Conservation (phyloP, 2,113 vertebrate genomes). For the Muscicapa adusta region DNA sequence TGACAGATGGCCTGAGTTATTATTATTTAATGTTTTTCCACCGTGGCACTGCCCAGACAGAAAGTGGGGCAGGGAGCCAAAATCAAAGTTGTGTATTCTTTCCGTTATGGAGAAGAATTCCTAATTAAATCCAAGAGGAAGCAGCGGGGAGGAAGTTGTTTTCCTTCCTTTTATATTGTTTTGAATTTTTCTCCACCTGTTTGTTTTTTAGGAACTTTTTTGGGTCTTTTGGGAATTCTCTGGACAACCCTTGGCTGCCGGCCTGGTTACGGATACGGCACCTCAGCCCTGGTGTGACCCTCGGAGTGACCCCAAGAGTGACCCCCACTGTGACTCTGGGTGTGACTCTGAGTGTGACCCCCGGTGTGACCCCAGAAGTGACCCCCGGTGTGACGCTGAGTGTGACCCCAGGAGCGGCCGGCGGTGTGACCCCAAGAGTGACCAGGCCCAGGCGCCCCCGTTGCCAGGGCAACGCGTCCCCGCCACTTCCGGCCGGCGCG, state of each 20-base stretch:
- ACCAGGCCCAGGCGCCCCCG: neutral
- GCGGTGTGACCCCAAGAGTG: neutral
- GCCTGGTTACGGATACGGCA: fast-evolving
- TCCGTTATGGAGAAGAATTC: neutral
- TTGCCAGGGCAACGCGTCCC: constrained; percentile 5
- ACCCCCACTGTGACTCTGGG: neutral
- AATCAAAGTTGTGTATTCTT: neutral
- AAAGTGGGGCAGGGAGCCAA: neutral
- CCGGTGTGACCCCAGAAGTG: fast-evolving
- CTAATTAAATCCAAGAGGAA: neutral
- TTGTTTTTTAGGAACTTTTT: neutral
- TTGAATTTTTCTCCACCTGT: neutral
- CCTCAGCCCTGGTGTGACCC: neutral
- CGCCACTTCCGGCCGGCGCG: neutral
- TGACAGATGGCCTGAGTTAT: neutral
- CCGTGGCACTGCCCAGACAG: neutral
- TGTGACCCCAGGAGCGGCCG: too few relatives aligned
- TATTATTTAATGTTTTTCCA: neutral
- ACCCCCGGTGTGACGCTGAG: neutral
- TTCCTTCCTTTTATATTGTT: neutral
- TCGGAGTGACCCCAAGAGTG: neutral
- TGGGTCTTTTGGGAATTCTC: neutral
- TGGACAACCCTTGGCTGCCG: neutral
- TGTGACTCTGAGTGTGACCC: neutral
- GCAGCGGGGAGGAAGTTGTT: neutral